These are phyloP conservation scores for Xestia sexstrigata DNA, from an alignment of 2,888 invertebrate genomes.

Conservation along the genomic window DNA sequence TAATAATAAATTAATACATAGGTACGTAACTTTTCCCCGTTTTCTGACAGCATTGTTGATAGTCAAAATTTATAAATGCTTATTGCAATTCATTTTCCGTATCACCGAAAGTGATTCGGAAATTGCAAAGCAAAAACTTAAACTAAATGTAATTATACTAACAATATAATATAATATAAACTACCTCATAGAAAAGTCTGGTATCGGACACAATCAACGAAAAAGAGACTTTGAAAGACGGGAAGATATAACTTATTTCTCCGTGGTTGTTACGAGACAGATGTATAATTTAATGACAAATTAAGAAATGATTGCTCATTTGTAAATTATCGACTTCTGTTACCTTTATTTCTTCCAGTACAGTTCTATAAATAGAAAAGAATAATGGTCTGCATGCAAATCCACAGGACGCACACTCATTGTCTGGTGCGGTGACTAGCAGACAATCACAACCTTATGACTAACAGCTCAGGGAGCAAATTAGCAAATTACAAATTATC, in stretches of 20 bases:
- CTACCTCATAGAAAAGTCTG: background rate
- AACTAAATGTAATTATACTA: background rate
- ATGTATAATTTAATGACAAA: background rate
- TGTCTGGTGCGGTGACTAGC: conserved; percentile 8
- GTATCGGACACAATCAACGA: background rate
- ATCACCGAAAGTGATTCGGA: background rate
- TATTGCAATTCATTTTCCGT: background rate
- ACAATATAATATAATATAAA: too few species aligned
- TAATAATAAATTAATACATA: background rate
- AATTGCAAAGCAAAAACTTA: background rate
- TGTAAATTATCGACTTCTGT: conserved; percentile 6
- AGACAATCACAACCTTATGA: conserved; percentile 48
- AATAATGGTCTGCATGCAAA: conserved; percentile 58
- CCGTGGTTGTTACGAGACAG: background rate
- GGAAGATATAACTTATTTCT: background rate
- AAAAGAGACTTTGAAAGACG: background rate
- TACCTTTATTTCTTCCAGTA: conserved; percentile 26
- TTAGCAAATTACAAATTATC: conserved; percentile 37
- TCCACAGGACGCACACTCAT: conserved; percentile 56
- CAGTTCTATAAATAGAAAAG: conserved; percentile 52
- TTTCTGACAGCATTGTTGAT: background rate
- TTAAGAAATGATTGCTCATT: background rate
- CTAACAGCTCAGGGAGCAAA: conserved; percentile 44
- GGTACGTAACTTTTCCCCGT: background rate
- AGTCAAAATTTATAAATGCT: background rate